These are phyloP conservation scores for Crenichthys baileyi DNA, from an alignment of 2,797 vertebrate species.

Conservation along the genomic window DNA sequence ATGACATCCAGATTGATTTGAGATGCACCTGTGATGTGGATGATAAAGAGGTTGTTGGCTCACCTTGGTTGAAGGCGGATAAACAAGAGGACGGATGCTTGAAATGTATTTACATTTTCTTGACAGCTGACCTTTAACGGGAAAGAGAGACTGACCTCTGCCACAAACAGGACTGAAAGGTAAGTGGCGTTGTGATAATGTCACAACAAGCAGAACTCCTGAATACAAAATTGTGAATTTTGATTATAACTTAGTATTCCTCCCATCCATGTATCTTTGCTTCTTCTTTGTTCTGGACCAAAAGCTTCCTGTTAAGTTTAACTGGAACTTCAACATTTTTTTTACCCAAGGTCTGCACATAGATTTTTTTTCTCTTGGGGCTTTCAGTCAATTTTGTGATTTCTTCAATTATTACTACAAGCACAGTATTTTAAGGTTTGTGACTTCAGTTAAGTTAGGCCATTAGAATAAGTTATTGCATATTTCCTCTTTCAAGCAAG, in stretches of 20 bases:
- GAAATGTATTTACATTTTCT: slow-evolving; percentile 28
- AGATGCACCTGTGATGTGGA: not conserved
- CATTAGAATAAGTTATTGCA: not conserved
- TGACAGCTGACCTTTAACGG: slow-evolving; percentile 42
- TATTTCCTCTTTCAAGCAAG: not conserved
- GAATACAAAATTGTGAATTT: slow-evolving; percentile 28
- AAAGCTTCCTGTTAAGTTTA: not conserved
- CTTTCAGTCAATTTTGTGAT: not conserved
- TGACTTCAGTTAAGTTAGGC: not conserved
- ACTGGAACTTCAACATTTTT: not conserved
- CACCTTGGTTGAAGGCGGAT: slow-evolving; percentile 2
- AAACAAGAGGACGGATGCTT: slow-evolving; percentile 18
- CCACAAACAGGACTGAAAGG: slow-evolving; percentile 4
- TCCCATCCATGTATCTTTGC: not conserved
- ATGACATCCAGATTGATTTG: not conserved
- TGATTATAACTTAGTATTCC: not conserved
- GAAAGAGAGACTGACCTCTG: slow-evolving; percentile 35
- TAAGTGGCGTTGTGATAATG: slow-evolving; percentile 7
- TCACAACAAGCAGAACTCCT: slow-evolving; percentile 6
- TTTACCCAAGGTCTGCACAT: not conserved
- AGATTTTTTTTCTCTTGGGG: not conserved
- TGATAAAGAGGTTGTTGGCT: not conserved
- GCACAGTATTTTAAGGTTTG: not conserved
- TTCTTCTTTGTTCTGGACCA: not conserved
- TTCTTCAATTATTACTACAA: not conserved